Base-by-base conservation (phyloP, 2,113 vertebrate genomes). In the Tonatia bakeri region DNA sequence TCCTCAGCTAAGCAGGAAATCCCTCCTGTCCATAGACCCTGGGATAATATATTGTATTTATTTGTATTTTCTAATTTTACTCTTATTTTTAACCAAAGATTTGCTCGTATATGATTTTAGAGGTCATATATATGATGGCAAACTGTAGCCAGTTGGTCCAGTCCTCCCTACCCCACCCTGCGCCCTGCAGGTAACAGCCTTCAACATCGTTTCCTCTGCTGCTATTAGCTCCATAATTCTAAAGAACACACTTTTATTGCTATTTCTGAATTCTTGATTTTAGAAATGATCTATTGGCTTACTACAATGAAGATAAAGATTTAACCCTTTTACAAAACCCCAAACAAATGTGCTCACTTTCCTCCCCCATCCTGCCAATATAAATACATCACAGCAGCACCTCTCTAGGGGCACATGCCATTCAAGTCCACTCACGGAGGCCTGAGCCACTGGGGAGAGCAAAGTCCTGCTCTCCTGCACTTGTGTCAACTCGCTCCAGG, bases 51-150 rank as follows among this genome's bases (percentile, higher is more conserved):
- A 28, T n/a, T 76, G 40, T 40, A 79, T 72, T 92, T 82, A n/a
- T 31, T 73, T 72, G 17, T 75, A 65, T 52, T 81, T 96, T 64
- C 33, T 54, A 70, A 69, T n/a, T 87, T 87, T 47, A 79, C 75
- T 79, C 77, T 90, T 59, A 36, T 59, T 81, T 76, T 65, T 87
- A 90, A 61, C 52, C 36, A 64, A 85, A 64, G 36, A 87, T 82
- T 40, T 59, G 45, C 33, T 38, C 0, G 0, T 50, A 50, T 33
- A 19, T 54, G 7, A 33, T 72, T 88, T 80, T 61, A 75, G 64
- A 91, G 47, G 54, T 5, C 31, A 15, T 31, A 12, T 36, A 33
- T 17, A 38, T 45, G 59, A 61, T 33, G 9, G 59, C 84, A 86
- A 67, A 5, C 50, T 87, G 15, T 2, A 16, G 8, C 59, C 47